Conservation (phyloP, 2,113 vertebrate genomes). For the Chamaetylas fuelleborni region DNA sequence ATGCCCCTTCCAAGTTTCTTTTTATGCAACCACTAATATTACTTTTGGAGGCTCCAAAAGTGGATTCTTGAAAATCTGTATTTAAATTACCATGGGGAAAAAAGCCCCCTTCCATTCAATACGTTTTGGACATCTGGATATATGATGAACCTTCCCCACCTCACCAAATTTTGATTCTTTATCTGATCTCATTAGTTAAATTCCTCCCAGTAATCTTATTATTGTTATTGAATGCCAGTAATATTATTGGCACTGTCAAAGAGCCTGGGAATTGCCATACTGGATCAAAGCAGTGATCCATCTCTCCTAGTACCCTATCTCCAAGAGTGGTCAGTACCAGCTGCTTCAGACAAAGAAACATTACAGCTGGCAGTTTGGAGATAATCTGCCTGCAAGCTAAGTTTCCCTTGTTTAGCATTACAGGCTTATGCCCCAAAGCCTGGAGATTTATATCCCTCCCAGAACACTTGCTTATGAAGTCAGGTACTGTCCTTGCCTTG, state of each 20-base stretch:
- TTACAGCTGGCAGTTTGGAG: conserved; percentile 43
- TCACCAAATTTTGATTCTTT: conserved; percentile 44
- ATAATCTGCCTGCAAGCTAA: conserved; percentile 47
- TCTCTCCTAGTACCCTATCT: conserved; percentile 31
- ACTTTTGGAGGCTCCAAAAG: background rate
- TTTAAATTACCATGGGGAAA: background rate
- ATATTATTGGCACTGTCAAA: conserved; percentile 42
- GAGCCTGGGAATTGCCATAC: conserved; percentile 56
- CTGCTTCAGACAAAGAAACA: conserved; percentile 54
- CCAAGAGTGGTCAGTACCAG: conserved; percentile 56
- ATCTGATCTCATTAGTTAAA: conserved; percentile 55
- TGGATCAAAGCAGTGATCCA: conserved; percentile 54
- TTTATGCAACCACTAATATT: background rate
- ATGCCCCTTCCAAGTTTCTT: background rate
- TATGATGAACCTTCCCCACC: background rate
- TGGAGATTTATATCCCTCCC: background rate
- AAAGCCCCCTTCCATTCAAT: background rate
- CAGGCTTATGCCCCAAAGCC: background rate
- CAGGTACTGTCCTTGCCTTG: background rate
- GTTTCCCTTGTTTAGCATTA: conserved; percentile 11
- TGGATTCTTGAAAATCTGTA: background rate
- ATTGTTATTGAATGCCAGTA: conserved; percentile 45
- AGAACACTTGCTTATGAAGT: background rate
- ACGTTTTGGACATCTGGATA: conserved; percentile 14
- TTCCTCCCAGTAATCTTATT: conserved; percentile 49